Conservation (phyloP, 2,888 invertebrate genomes). For the Spatulosminthurus flaviceps region DNA sequence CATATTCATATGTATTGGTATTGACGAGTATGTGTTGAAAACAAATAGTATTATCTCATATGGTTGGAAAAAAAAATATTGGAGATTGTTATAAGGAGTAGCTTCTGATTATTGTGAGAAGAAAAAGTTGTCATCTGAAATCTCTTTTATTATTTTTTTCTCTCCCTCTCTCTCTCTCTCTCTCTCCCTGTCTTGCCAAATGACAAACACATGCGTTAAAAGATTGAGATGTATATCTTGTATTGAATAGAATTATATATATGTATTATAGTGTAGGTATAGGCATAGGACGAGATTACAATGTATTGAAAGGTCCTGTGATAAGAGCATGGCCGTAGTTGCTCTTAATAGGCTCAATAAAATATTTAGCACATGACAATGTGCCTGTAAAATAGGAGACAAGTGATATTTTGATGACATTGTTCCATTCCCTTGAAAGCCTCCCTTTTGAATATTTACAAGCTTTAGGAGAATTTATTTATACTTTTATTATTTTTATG, state of each 20-base stretch:
- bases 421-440: background rate
- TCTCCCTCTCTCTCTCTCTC: too few relatives aligned
- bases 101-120: too few relatives aligned
- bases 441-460: conserved; percentile 4
- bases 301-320: too few relatives aligned
- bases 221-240: background rate
- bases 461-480: conserved; percentile 8
- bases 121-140: conserved; percentile 27
- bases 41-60: conserved; percentile 15
- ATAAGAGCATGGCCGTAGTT: too few relatives aligned
- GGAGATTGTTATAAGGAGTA: conserved; percentile 15
- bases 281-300: too few relatives aligned
- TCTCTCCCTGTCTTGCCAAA: too few relatives aligned
- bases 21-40: conserved; percentile 24
- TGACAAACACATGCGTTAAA: conserved; percentile 12
- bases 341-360: conserved; percentile 4
- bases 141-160: too few relatives aligned
- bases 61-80: too few relatives aligned
- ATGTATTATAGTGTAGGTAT: too few relatives aligned
- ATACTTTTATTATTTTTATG: conserved; percentile 18
- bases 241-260: too few relatives aligned
- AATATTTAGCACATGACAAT: conserved; percentile 14
- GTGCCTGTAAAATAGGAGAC: conserved; percentile 11
- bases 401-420: background rate
- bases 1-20: background rate